These are phyloP conservation scores for Scaptomyza parva DNA, from an alignment of 2,888 invertebrate species.

Conservation along the genomic window DNA sequence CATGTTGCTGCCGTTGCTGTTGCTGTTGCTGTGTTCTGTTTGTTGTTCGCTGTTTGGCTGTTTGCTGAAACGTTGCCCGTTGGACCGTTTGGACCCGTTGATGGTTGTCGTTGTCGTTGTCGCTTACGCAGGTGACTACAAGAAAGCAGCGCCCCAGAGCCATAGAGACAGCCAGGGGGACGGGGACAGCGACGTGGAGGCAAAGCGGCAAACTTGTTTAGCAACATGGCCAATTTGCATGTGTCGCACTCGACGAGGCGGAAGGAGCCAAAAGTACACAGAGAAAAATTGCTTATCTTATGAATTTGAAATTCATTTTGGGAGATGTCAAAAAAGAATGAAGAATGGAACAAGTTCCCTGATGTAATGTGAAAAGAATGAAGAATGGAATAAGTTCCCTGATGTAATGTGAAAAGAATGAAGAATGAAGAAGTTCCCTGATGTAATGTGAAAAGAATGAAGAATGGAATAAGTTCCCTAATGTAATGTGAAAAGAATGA, in stretches of 20 bases:
- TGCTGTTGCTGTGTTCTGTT: too few species aligned
- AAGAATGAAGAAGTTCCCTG: too few species aligned
- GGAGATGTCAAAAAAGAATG: too few species aligned
- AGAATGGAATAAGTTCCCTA: too few species aligned
- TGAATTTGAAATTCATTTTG: neutral
- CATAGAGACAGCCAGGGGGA: conserved; percentile 17
- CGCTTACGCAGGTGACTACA: conserved; percentile 81
- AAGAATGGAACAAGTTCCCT: too few species aligned
- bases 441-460: too few species aligned
- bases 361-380: too few species aligned
- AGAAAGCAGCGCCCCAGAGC: conserved; percentile 58
- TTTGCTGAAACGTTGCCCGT: conserved; percentile 12
- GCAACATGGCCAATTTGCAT: conserved; percentile 81
- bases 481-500: too few species aligned
- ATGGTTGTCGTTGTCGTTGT: conserved; percentile 59
- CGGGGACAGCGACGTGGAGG: conserved; percentile 25
- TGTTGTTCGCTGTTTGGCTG: neutral
- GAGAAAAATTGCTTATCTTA: neutral
- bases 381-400: too few species aligned
- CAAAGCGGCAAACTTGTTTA: conserved; percentile 73
- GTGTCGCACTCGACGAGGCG: conserved; percentile 72
- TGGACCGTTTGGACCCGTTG: conserved; percentile 43
- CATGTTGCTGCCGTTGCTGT: conserved; percentile 46
- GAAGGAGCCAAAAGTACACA: conserved; percentile 12
- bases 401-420: too few species aligned